A percentile compares a stretch with the other conserved stretches of the same genome.
These are phyloP conservation scores for Seriola quinqueradiata DNA, from an alignment of 2,113 vertebrate genomes.

Conservation along the genomic window DNA sequence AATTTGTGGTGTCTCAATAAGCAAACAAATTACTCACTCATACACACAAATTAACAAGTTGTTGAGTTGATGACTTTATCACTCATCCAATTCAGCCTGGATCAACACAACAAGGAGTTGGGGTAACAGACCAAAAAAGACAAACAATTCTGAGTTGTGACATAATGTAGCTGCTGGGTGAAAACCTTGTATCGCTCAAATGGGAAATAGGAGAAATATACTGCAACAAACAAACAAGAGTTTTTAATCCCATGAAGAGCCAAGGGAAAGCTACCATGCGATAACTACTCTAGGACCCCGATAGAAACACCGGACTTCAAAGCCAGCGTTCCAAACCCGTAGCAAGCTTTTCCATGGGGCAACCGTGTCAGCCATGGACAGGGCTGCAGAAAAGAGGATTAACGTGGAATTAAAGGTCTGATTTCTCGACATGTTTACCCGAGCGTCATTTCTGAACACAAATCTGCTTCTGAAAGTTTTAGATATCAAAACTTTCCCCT, in stretches of 20 bases:
- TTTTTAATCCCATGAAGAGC: slow-evolving; percentile 54
- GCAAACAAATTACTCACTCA: background rate
- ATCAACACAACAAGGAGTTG: background rate
- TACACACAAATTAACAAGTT: background rate
- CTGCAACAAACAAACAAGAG: slow-evolving; percentile 44
- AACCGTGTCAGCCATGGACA: slow-evolving; percentile 44
- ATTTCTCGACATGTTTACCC: slow-evolving; percentile 73
- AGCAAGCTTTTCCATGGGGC: slow-evolving; percentile 51
- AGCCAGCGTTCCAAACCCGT: slow-evolving; percentile 50
- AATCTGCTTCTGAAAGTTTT: slow-evolving; percentile 72
- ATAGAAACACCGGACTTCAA: slow-evolving; percentile 69
- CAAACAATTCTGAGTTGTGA: background rate
- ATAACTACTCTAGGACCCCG: slow-evolving; percentile 36
- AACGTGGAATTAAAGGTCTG: slow-evolving; percentile 73
- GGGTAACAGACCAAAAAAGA: background rate
- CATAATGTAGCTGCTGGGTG: background rate
- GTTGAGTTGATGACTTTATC: background rate
- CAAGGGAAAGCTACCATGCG: slow-evolving; percentile 43
- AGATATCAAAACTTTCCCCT: slow-evolving; percentile 50
- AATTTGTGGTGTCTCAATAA: background rate
- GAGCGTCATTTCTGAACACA: slow-evolving; percentile 56
- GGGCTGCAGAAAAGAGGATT: slow-evolving; percentile 76
- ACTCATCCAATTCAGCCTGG: background rate
- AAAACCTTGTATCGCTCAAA: slow-evolving; percentile 19
- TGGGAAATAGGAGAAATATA: slow-evolving; percentile 13